Evolutionary conservation across 2,113 vertebrate genomes (phyloP), one percentile per base, ranked within the genome.

Genomic region (Galbula dea): DNA sequence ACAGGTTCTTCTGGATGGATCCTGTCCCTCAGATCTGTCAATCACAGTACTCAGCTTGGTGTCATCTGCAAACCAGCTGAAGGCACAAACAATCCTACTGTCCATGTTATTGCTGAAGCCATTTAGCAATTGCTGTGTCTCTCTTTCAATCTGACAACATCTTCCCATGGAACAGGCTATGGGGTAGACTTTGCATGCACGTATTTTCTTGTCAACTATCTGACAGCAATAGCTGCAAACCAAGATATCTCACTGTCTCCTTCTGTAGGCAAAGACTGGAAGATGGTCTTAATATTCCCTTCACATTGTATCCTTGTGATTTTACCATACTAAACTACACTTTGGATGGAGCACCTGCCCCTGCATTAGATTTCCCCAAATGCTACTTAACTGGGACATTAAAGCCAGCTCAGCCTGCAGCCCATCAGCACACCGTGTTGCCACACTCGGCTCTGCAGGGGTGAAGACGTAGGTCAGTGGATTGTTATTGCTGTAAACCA

Each of bases 351-450:
- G 51, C 45, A 36, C 72, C 52, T 79, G 57, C 36, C 46, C 51
- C 57, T 3, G 1, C 16, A 15, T 51, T 54, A 61, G 49, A 82
- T 83, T 65, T 91, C 67, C 81, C 71, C 3, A 1, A 54, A 43
- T 39, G 30, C 76, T 52, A 10, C 55, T 81, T 81, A 63, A 34
- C 20, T 4, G 41, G 72, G 62, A 74, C 37, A 17, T 69, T 65
- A 74, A 22, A 52, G 11, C 14, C 55, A 65, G 57, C 81, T 46
- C 20, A 75, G 66, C n/a, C 71, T 6, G 39, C 9, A 48, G 15
- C 63, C 65, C 66, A 19, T 21, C 54, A 62, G 45, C 1, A 0
- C 45, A 2, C 16, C 0, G 1, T 30, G 71, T 71, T 49, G 71
- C 7, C 0, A 45, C 36, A 5, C 66, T 92, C 45, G 12, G 86